These are phyloP conservation scores for Rhombomys opimus DNA, from an alignment of 2,113 vertebrate species.

Conservation along the genomic window DNA sequence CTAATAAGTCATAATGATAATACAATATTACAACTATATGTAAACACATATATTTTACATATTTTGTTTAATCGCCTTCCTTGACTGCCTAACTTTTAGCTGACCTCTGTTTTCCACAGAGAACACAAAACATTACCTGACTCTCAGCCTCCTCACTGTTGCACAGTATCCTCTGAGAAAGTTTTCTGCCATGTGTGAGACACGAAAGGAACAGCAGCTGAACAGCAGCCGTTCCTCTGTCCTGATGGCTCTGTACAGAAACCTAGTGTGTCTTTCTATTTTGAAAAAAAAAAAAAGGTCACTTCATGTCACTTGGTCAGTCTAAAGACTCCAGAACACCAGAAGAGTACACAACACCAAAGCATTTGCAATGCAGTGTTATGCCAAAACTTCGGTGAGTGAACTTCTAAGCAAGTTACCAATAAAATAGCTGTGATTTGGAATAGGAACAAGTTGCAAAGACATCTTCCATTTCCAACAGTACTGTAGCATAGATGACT, in stretches of 20 bases:
- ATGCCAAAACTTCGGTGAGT: neutral
- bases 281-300: neutral
- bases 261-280: neutral
- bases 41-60: neutral
- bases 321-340: neutral
- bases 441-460: neutral
- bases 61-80: neutral
- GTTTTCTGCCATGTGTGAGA: neutral
- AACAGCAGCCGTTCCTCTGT: neutral
- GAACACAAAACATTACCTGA: neutral
- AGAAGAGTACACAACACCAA: neutral
- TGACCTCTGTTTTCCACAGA: neutral
- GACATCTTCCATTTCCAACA: neutral
- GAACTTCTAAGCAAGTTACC: neutral
- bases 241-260: neutral
- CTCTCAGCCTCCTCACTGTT: neutral
- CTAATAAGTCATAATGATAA: neutral
- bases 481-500: neutral
- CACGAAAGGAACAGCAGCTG: neutral
- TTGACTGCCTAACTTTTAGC: constrained; percentile 15
- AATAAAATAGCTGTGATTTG: neutral
- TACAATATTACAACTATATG: no score
- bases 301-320: neutral
- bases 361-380: neutral
- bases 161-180: neutral